Evolutionary conservation across 2,888 invertebrate species (phyloP), one percentile per base, ranked within the genome.

Genomic region (Neoscelio sp.): DNA sequence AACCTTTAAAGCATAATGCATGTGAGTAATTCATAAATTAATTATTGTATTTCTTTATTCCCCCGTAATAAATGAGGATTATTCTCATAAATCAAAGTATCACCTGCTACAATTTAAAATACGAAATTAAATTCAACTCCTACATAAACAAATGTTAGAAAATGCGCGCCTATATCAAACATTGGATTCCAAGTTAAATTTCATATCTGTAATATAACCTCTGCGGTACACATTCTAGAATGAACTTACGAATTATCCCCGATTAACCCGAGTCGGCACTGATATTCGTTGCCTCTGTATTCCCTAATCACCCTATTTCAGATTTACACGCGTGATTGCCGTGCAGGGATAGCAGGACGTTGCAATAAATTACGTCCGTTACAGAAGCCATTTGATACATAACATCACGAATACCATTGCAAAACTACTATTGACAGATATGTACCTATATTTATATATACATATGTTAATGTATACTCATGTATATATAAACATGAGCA

Each of bases 331-430:
- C 73, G 40, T 62, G 50, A 68, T 78, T 73, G 62, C 64, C 28
- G 48, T 56, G 46, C 67, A 78, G 56, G 62, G 68, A 50, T 78
- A 58, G 35, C 42, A 68, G 38, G 44, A 62, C 38, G 64, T 52
- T 56, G 78, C 46, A 71, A 52, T 78, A 78, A 73, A 78, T 78
- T 74, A 78, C 58, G 68, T 78, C 78, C 56, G 71, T 67, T 60
- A 62, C 67, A 78, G 78, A 62, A 73, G 44, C 35, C 56, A 73
- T 71, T 78, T 71, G 67, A 78, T 78, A 78, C 38, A 56, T 38
- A 33, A 40, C 13, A 42, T 46, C 78, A 73, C 44, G 48, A 78
- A 68, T 48, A 38, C 33, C 40, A 28, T 8, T 17, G 20, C 46
- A 42, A 71, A 58, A 50, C 15, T 60, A 52, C 33, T 40, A 23